Conservation (phyloP, 2,797 vertebrate genomes). For the Morus bassanus region DNA sequence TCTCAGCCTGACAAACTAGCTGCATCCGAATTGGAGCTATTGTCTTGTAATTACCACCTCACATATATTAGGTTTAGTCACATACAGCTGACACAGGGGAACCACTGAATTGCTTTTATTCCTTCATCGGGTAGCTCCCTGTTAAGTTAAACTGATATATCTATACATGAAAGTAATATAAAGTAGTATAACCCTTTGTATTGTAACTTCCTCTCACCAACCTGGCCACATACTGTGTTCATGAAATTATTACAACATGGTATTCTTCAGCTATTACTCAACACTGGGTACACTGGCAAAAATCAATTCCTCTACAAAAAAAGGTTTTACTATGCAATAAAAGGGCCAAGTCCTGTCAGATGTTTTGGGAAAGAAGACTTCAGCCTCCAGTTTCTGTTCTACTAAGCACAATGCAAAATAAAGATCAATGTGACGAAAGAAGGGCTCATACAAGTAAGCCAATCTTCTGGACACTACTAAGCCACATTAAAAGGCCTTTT, state of each 20-base stretch:
- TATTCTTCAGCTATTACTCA: slow-evolving; percentile 49
- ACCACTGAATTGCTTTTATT: slow-evolving; percentile 41
- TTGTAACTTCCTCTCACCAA: background rate
- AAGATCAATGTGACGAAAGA: slow-evolving; percentile 50
- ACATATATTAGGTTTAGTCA: background rate
- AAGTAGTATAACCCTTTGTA: background rate
- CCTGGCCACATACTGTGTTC: slow-evolving; percentile 10
- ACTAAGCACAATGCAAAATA: slow-evolving; percentile 58
- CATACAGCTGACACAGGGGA: slow-evolving; percentile 12
- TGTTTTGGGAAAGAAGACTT: slow-evolving; percentile 7
- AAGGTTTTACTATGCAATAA: background rate
- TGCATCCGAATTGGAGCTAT: background rate
- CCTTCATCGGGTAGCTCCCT: slow-evolving; percentile 37
- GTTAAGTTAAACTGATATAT: slow-evolving; percentile 9
- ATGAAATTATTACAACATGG: slow-evolving; percentile 25
- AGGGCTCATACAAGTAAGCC: slow-evolving; percentile 46
- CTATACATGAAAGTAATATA: background rate
- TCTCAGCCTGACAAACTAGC: background rate
- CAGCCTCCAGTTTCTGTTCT: slow-evolving; percentile 30
- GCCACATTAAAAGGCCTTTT: slow-evolving; percentile 53
- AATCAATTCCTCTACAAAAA: slow-evolving; percentile 34
- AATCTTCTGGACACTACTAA: slow-evolving; percentile 54
- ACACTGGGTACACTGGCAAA: background rate
- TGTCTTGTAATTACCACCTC: background rate
- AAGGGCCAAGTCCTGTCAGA: background rate